Conservation (phyloP, 2,888 invertebrate species). For the Drosophila picticornis region DNA sequence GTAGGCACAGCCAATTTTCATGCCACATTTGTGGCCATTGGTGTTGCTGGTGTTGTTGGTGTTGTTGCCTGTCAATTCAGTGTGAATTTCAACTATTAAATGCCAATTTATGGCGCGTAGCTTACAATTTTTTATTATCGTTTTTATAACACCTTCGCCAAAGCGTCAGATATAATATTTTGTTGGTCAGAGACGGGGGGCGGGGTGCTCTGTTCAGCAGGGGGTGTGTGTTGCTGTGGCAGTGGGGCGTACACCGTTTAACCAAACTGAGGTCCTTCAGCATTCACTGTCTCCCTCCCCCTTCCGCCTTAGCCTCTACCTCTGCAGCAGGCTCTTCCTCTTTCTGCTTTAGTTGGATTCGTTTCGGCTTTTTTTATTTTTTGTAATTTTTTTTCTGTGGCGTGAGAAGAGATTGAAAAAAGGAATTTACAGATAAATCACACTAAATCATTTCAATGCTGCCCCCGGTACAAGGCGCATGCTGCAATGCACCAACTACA, state of each 20-base stretch:
- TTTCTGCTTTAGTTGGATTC: constrained; percentile 9
- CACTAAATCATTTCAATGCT: constrained; percentile 82
- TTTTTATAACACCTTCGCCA: constrained; percentile 74
- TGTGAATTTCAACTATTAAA: constrained; percentile 81
- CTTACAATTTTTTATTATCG: constrained; percentile 80
- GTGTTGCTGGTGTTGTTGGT: constrained; percentile 22
- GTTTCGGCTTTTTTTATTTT: constrained; percentile 17
- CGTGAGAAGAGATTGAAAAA: constrained; percentile 83
- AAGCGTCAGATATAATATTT: constrained; percentile 21
- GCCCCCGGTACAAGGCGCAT: constrained; percentile 64
- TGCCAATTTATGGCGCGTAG: constrained; percentile 81
- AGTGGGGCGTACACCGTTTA: constrained; percentile 56
- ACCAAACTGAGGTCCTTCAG: constrained; percentile 59
- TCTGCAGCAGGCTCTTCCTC: neutral
- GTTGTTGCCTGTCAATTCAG: constrained; percentile 72
- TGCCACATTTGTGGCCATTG: constrained; percentile 27
- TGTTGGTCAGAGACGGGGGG: neutral
- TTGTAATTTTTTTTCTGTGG: constrained; percentile 50
- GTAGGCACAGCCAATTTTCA: constrained; percentile 33
- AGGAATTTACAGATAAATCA: constrained; percentile 83
- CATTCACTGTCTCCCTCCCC: constrained; percentile 3
- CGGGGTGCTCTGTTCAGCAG: neutral
- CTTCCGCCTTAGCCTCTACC: neutral
- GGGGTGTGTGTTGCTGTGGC: constrained; percentile 32
- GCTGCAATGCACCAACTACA: constrained; percentile 71